Base-by-base conservation (phyloP, 1,140 invertebrate genomes). In the Ceratosolen fusciceps region DNA sequence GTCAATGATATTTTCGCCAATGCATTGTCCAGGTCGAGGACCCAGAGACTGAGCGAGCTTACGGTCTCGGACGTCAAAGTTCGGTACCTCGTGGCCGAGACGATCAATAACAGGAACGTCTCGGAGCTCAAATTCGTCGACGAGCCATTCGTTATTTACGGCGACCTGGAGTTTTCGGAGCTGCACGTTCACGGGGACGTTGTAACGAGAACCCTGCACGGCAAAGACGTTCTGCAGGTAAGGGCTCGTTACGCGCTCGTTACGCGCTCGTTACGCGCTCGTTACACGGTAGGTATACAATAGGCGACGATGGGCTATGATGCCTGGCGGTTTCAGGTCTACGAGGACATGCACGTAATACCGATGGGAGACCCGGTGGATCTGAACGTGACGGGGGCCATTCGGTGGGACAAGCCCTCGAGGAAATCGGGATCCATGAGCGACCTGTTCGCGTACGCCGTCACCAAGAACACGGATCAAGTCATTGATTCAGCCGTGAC, bases 401-500 rank as follows among this genome's bases (percentile, higher is more conserved):
- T 86, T 1, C 74, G 31, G 7, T 87, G 85, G 86, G 29, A 79
- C 7, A 49, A 47, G 4, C 9, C 80, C 1, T 82, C 65, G 2
- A 10, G 1, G 4, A 60, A 24, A 19, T 21, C 52, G 3, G 5
- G 62, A 2, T 84, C 81, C 0, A 34, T 86, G 0, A 73, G 79
- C 10, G 67, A 80, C 10, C 31, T 88, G 21, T 72, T 84, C 9
- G 34, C 82, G 21, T 84, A 87, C 10, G 85, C 85, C 4, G 72
- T 88, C 14, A 88, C 84, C 3, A 85, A 82, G 52, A 58, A 77
- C 39, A 77, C 12, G 0, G 37, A 87, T 71, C 86, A 88, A 78
- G 19, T 74, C 29, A 82, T 89, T 37, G 65, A 56, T 24, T n/a
- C 26, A n/a, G 16, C 34, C 1, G 52, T 80, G 3, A 49, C 7